Evolutionary conservation across 2,797 vertebrate species (phyloP).

Genomic region (Tapirus indicus): DNA sequence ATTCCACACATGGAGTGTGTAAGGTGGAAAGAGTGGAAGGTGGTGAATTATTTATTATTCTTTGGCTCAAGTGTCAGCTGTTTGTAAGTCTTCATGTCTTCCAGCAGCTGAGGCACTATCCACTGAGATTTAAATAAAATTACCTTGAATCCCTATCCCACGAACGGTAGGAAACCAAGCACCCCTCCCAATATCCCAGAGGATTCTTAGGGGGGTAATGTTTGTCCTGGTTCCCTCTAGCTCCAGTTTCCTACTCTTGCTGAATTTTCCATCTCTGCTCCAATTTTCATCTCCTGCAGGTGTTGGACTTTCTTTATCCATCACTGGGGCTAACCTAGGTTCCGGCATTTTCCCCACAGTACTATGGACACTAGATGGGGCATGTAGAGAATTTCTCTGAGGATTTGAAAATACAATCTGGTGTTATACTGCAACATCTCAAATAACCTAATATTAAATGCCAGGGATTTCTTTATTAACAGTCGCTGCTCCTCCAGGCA

Average conservation of each 20-base stretch:
- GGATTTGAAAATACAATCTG: neutral
- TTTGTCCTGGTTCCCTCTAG: neutral
- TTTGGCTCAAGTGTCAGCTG: neutral
- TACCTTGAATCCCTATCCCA: neutral
- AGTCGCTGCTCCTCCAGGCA: neutral
- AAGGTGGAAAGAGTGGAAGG: neutral
- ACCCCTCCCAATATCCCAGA: neutral
- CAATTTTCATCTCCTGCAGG: neutral
- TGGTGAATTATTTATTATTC: constrained; percentile 69
- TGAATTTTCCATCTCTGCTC: neutral
- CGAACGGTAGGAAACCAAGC: neutral
- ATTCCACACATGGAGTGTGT: neutral
- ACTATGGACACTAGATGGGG: too few relatives aligned
- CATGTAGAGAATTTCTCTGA: neutral
- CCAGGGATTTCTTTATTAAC: neutral
- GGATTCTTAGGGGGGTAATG: neutral
- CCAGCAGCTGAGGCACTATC: neutral
- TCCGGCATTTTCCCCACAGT: neutral
- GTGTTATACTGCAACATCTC: neutral
- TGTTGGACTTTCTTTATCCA: neutral
- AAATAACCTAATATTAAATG: neutral
- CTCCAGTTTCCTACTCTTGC: neutral
- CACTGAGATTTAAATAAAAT: constrained; percentile 38
- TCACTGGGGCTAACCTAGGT: neutral
- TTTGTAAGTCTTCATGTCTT: constrained; percentile 17